These are phyloP conservation scores for Nyctibius grandis DNA, from an alignment of 2,797 vertebrate genomes.

Conservation along the genomic window DNA sequence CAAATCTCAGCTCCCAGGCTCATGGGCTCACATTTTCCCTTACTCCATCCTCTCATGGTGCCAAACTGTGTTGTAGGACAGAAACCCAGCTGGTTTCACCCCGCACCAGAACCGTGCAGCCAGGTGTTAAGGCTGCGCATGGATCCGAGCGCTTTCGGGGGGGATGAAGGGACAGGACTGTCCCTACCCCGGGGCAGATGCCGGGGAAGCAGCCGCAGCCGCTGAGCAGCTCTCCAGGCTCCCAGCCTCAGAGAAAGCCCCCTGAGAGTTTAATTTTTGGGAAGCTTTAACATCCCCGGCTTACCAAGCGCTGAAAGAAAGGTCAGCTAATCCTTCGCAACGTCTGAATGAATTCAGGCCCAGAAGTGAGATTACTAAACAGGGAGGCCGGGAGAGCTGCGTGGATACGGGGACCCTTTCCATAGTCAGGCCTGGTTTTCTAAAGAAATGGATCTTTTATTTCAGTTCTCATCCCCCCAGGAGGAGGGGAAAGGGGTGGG, in stretches of 20 bases:
- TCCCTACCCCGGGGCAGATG: background rate
- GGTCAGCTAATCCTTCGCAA: constrained; percentile 68
- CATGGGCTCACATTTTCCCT: accelerated
- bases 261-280: constrained; percentile 66
- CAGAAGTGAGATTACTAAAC: constrained; percentile 62
- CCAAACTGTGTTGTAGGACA: background rate
- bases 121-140: accelerated
- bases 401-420: constrained; percentile 54
- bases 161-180: background rate
- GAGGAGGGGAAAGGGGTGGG: background rate
- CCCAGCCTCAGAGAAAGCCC: constrained; percentile 11
- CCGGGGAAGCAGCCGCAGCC: background rate
- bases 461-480: background rate
- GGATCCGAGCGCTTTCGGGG: background rate
- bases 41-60: accelerated
- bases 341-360: constrained; percentile 58
- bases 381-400: constrained; percentile 39
- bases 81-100: background rate
- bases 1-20: background rate
- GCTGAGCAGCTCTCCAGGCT: background rate
- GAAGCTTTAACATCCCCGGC: constrained; percentile 67
- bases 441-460: constrained; percentile 61
- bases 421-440: constrained; percentile 21
- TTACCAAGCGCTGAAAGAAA: constrained; percentile 66
- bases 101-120: accelerated